phyloP scores from a whole-genome alignment of 2,797 vertebrate species.

The Thamnophis elegans region DNA sequence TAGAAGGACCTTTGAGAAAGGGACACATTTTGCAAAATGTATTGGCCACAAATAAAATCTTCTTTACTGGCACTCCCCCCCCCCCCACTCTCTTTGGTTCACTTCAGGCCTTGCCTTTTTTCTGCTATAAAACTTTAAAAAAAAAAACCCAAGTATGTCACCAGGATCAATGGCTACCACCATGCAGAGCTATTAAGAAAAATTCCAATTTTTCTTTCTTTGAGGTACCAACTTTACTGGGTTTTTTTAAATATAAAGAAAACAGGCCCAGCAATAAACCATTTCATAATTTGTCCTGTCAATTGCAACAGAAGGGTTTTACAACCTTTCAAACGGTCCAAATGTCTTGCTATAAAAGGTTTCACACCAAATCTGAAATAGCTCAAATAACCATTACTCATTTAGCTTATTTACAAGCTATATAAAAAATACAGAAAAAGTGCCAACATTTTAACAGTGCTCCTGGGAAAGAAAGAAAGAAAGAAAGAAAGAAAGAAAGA shows the following conservation, averaged over 20 bases:
- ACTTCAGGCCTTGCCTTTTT: neutral
- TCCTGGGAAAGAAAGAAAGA: neutral
- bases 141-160: neutral
- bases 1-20: neutral
- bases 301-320: neutral
- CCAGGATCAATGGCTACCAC: neutral
- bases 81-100: neutral
- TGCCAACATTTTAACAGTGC: neutral
- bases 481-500: neutral
- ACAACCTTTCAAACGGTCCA: neutral
- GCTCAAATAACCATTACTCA: neutral
- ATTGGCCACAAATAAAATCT: neutral
- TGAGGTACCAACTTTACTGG: neutral
- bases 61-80: neutral
- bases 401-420: neutral
- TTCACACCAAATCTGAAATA: neutral
- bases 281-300: neutral
- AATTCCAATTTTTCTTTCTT: neutral
- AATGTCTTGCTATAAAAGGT: neutral
- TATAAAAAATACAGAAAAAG: neutral
- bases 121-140: neutral
- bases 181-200: neutral
- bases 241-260: neutral
- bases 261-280: neutral
- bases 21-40: neutral